Evolutionary conservation across 2,888 invertebrate species (phyloP).

Genomic region (Embidobia sp.): DNA sequence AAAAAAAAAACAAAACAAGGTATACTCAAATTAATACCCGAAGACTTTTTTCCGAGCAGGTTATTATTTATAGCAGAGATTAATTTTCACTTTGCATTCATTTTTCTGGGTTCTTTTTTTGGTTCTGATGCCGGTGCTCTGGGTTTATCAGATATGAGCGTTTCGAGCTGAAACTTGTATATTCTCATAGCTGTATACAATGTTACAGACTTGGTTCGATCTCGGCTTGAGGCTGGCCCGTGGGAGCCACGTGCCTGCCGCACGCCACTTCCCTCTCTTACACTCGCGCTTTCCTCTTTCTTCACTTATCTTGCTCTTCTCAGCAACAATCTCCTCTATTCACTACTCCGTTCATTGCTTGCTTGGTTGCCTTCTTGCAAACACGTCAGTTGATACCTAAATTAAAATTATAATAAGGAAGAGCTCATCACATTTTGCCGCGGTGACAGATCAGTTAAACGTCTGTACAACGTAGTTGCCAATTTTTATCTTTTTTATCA

Average conservation of each 20-base stretch:
- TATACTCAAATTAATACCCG: no score
- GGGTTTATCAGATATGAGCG: no score
- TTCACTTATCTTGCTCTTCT: conserved; percentile 47
- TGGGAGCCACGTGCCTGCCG: conserved; percentile 79
- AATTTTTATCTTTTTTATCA: no score
- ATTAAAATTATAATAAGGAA: not conserved
- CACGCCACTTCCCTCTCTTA: conserved; percentile 73
- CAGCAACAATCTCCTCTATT: conserved; percentile 37
- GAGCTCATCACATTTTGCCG: no score
- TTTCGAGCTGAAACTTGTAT: conserved; percentile 5
- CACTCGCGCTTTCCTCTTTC: conserved; percentile 50
- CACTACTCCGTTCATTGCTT: conserved; percentile 32
- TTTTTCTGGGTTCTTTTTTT: no score
- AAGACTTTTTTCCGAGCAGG: no score
- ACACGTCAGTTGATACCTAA: conserved; percentile 5
- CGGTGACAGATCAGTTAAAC: no score
- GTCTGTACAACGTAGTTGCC: no score
- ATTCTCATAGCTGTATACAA: conserved; percentile 9
- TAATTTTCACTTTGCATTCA: no score
- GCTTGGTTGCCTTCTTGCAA: conserved; percentile 9
- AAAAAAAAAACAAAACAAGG: no score
- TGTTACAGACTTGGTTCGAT: conserved; percentile 20
- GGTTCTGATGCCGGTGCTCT: no score
- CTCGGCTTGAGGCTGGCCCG: conserved; percentile 71
- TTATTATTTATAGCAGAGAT: no score